phyloP scores from a whole-genome alignment of 2,797 vertebrate species.

The Heteromormyrus szaboi region DNA sequence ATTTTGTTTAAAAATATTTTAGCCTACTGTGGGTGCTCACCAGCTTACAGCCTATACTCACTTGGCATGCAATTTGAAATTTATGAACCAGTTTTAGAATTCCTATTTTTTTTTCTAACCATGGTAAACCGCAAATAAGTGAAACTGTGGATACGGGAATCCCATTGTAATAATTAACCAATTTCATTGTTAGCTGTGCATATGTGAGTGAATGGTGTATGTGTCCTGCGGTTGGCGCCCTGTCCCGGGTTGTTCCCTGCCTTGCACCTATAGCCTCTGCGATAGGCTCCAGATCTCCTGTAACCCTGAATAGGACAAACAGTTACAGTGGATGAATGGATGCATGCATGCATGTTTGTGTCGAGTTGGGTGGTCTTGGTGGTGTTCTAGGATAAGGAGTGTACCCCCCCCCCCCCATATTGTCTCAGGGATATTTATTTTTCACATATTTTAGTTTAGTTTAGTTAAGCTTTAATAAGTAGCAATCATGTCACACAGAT shows the following conservation, averaged over 20 bases:
- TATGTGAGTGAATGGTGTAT: background rate
- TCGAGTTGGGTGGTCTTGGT: background rate
- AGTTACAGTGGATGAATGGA: background rate
- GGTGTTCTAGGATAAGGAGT: background rate
- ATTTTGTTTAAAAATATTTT: too few relatives aligned
- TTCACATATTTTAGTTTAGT: background rate
- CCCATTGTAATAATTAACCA: too few relatives aligned
- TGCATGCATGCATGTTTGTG: background rate
- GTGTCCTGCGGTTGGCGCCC: background rate
- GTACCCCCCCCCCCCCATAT: background rate
- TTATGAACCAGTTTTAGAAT: too few relatives aligned
- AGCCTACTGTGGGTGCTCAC: too few relatives aligned
- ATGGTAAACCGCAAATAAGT: too few relatives aligned
- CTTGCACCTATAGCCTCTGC: background rate
- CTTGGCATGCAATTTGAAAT: too few relatives aligned
- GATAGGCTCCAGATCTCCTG: background rate
- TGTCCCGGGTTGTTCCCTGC: background rate
- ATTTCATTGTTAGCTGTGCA: background rate
- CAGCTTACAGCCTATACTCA: too few relatives aligned
- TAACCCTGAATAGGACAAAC: background rate
- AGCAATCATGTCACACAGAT: background rate
- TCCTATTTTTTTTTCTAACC: too few relatives aligned
- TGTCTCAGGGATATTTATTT: background rate
- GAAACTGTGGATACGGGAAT: too few relatives aligned
- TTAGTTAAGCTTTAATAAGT: background rate